Percentiles rank a stretch among this genome's conserved stretches.
These are phyloP conservation scores for Geococcyx californianus DNA, from an alignment of 2,113 vertebrate species.

Conservation along the genomic window DNA sequence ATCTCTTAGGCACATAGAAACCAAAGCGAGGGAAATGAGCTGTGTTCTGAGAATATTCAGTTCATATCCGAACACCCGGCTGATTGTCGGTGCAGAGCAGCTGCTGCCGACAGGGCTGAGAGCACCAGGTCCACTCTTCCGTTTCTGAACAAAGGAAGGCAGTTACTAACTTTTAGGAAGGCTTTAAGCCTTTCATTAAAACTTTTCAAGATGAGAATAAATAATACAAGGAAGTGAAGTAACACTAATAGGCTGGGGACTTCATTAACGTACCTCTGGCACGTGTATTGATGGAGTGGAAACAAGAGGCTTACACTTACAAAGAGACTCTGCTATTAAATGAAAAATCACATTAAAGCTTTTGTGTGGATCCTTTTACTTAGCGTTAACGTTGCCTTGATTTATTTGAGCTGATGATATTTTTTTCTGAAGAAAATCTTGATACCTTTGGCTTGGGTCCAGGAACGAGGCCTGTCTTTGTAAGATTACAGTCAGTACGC, in stretches of 20 bases:
- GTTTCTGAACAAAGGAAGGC: not conserved
- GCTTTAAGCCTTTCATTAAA: not conserved
- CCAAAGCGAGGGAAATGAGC: not conserved
- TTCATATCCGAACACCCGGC: accelerated
- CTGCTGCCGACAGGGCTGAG: not conserved
- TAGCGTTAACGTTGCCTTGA: not conserved
- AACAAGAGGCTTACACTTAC: not conserved
- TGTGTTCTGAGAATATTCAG: accelerated
- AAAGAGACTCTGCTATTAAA: not conserved
- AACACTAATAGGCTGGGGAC: not conserved
- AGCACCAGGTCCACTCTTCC: not conserved
- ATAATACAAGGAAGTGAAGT: not conserved
- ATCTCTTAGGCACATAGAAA: not conserved
- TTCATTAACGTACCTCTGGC: not conserved
- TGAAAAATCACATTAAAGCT: slow-evolving; percentile 19
- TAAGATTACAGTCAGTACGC: not conserved
- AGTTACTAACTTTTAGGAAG: not conserved
- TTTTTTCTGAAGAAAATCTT: not conserved
- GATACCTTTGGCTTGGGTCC: not conserved
- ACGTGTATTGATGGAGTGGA: not conserved
- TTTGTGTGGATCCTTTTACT: not conserved
- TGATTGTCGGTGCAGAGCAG: not conserved
- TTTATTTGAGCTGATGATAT: not conserved
- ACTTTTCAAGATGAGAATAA: not conserved
- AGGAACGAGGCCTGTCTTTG: not conserved